Percentiles rank a stretch among this genome's conserved stretches.
These are phyloP conservation scores for Cavia porcellus DNA, from an alignment of 2,113 vertebrate genomes.

Conservation along the genomic window DNA sequence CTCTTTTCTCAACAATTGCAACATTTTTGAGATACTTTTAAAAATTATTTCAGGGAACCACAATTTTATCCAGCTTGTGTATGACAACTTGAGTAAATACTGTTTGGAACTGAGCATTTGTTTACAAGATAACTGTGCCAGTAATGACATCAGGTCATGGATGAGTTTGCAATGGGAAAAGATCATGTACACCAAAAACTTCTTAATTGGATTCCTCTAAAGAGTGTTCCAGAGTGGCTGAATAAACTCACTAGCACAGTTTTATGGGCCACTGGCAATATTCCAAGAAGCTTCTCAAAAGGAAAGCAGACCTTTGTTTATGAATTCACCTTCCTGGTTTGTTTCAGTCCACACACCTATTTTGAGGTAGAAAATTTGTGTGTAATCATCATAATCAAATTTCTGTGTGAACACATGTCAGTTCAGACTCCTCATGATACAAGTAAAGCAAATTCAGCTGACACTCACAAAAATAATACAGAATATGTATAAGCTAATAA, in stretches of 20 bases:
- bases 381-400: background rate
- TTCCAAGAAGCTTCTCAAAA: conserved; percentile 21
- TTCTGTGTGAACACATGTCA: background rate
- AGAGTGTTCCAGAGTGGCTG: conserved; percentile 18
- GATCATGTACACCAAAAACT: conserved; percentile 35
- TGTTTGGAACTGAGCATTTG: conserved; percentile 33
- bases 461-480: background rate
- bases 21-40: conserved; percentile 11
- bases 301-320: background rate
- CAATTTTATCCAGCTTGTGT: background rate
- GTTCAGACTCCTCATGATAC: background rate
- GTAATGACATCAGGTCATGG: conserved; percentile 49
- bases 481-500: background rate
- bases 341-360: background rate
- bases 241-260: conserved; percentile 29
- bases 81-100: background rate
- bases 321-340: background rate
- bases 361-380: background rate
- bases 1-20: background rate
- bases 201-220: conserved; percentile 65
- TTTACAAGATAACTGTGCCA: conserved; percentile 67
- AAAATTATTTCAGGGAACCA: background rate
- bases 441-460: background rate
- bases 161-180: background rate
- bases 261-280: conserved; percentile 52